Evolutionary conservation across 92 coral and sea anemone species (phyloP).

Genomic region (Porites divaricata): DNA sequence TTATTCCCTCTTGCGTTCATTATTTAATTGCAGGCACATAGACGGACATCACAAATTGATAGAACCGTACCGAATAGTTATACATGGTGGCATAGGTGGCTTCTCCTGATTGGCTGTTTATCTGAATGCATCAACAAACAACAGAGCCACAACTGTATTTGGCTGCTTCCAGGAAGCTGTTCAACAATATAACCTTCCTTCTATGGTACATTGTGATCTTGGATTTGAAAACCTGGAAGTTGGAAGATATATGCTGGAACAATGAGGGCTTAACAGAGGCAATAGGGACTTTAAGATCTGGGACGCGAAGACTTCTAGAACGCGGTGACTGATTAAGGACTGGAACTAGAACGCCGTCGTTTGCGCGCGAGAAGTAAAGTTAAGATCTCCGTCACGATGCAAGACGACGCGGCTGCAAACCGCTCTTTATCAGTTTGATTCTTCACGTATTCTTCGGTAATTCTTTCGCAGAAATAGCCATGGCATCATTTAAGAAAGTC

Average conservation of each 20-base stretch:
- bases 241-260: slow-evolving; percentile 59
- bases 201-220: slow-evolving; percentile 62
- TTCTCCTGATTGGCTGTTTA: slow-evolving; percentile 58
- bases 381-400: no score
- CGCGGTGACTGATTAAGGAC: no score
- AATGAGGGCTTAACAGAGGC: slow-evolving; percentile 68
- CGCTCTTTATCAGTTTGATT: no score
- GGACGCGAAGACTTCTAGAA: no score
- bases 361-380: no score
- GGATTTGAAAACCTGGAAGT: slow-evolving; percentile 68
- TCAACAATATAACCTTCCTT: slow-evolving; percentile 58
- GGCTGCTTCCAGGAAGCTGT: slow-evolving; percentile 55
- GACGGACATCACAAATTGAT: slow-evolving; percentile 72
- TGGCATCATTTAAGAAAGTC: no score
- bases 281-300: no score
- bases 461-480: no score
- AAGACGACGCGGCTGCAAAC: no score
- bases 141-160: slow-evolving; percentile 62
- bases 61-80: slow-evolving; percentile 68
- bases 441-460: no score
- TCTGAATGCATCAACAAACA: slow-evolving; percentile 60
- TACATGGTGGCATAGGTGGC: slow-evolving; percentile 80
- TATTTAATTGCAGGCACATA: slow-evolving; percentile 52
- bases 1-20: not conserved
- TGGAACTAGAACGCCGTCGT: no score